Evolutionary conservation across 2,888 invertebrate genomes (phyloP), one percentile per base, ranked within the genome.

Genomic region (Rosalia funebris): DNA sequence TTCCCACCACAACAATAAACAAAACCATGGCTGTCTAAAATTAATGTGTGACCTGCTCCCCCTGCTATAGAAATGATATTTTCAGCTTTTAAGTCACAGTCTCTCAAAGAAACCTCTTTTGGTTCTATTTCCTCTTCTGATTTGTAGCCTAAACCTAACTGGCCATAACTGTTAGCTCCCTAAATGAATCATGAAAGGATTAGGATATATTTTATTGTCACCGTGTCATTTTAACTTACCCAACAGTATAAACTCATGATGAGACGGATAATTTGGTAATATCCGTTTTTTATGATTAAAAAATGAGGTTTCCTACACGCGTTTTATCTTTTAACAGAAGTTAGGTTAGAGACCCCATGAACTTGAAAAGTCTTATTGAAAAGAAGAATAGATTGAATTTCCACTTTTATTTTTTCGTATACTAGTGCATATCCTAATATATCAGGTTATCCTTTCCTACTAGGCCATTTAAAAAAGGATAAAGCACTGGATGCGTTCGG

Each of bases 151-250:
- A 90, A 84, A 64, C 91, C 91, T 63, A 93, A 83, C 80, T 93
- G 93, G 47, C 92, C 92, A 77, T 91, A 91, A 64, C 91, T 91
- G 82, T 93, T 93, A 58, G 93, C 91, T 74, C 93, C 93, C 93
- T 93, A 62, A 63, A 44, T 32, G 58, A 60, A 15, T 7, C 5
- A 34, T 34, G 10, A 11, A 3, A n/a, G 34, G 10, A 34, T 10
- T n/a, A 3, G 3, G 10, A 11, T 34, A 34, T n/a, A 34, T 34
- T 41, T 52, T 52, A 12, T 17, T 46, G 44, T 41, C 17, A 46
- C 14, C 12, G 44, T 66, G 71, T 57, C 56, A 42, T 39, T 46
- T 52, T 32, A 41, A 68, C 77, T 76, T 75, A 79, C 79, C 79
- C 79, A 79, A 69, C 76, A 72, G 62, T 77, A 78, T 60, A 79